Evolutionary conservation across 2,888 invertebrate genomes (phyloP).

Genomic region (Epinotia demarniana): DNA sequence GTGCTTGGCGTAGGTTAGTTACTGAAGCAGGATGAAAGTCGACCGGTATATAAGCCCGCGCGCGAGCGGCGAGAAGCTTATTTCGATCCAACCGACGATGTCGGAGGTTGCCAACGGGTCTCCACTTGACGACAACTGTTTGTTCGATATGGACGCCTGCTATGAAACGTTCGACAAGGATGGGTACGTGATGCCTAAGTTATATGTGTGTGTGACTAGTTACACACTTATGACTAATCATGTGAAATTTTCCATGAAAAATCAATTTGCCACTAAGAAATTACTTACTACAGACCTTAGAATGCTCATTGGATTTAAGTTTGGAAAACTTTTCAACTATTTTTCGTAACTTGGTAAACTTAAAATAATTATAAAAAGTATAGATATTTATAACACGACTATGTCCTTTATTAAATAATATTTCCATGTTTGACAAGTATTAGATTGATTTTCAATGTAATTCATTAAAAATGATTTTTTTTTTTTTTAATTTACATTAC

Average conservation of each 20-base stretch:
- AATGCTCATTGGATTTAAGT: conserved; percentile 1
- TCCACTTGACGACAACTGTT: conserved; percentile 81
- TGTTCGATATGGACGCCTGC: conserved; percentile 94
- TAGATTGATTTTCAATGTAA: not conserved
- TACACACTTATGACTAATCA: conserved; percentile 30
- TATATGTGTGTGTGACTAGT: conserved; percentile 21
- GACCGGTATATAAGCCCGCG: conserved; percentile 72
- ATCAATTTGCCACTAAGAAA: not conserved
- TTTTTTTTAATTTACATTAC: not conserved
- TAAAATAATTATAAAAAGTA: not conserved
- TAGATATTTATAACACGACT: not conserved
- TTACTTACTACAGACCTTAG: not conserved
- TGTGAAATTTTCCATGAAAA: conserved; percentile 18
- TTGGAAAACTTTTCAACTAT: conserved; percentile 26
- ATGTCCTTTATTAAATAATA: not conserved
- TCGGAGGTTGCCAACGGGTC: conserved; percentile 73
- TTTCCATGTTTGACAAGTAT: not conserved
- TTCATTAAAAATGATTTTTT: not conserved
- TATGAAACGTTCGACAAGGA: conserved; percentile 96
- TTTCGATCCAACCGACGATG: conserved; percentile 79
- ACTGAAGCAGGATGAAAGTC: conserved; percentile 68
- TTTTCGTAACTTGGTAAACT: conserved; percentile 20
- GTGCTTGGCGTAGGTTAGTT: conserved; percentile 46
- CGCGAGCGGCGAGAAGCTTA: conserved; percentile 67
- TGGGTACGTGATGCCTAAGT: conserved; percentile 85